Evolutionary conservation across 2,797 vertebrate genomes (phyloP).

Genomic region (Chloroceryle amazona): DNA sequence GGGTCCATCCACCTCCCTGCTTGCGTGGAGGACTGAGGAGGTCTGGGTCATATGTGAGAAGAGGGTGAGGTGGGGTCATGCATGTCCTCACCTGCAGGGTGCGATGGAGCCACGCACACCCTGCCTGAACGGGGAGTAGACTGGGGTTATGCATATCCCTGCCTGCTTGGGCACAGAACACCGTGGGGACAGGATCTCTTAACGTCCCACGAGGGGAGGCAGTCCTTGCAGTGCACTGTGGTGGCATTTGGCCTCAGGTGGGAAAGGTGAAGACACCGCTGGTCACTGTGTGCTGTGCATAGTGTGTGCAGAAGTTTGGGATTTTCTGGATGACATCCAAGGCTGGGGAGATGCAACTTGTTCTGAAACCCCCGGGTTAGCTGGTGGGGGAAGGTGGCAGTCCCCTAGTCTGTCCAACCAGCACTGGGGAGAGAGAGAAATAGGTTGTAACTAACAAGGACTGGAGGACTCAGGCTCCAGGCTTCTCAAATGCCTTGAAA

Average conservation of each 20-base stretch:
- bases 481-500: background rate
- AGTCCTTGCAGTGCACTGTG: background rate
- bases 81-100: background rate
- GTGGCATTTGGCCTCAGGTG: background rate
- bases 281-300: background rate
- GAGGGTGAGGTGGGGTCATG: background rate
- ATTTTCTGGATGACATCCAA: background rate
- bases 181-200: background rate
- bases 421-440: background rate
- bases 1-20: rapidly evolving
- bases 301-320: rapidly evolving
- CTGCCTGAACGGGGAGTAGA: rapidly evolving
- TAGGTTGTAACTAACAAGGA: background rate
- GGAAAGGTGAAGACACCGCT: rapidly evolving
- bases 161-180: background rate
- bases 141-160: background rate
- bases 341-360: background rate
- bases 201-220: background rate
- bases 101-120: background rate
- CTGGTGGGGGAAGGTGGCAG: background rate
- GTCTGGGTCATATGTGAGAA: rapidly evolving
- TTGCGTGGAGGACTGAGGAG: background rate
- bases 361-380: background rate
- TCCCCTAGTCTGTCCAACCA: background rate
- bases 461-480: background rate